A percentile compares a stretch with the other conserved stretches of the same genome.
phyloP scores from a whole-genome alignment of 2,113 vertebrate genomes.

The Neofelis nebulosa region DNA sequence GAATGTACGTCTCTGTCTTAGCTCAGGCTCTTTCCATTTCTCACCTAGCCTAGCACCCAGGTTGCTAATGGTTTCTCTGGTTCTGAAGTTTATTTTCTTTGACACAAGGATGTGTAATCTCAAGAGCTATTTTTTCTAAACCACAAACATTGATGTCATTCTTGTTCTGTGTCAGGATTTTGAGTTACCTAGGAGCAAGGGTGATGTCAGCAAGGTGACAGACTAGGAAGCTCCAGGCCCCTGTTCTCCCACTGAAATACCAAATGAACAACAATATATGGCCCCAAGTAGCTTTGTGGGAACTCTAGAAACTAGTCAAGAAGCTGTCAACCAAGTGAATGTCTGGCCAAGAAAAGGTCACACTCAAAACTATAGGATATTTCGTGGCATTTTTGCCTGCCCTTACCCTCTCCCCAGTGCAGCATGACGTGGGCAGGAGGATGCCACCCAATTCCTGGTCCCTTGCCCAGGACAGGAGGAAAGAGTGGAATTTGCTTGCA shows the following conservation, averaged over 20 bases:
- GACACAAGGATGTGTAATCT: not conserved
- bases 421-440: not conserved
- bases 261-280: slow-evolving; percentile 3
- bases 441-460: not conserved
- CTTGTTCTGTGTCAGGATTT: not conserved
- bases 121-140: not conserved
- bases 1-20: not conserved
- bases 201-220: not conserved
- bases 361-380: not conserved
- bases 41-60: not conserved
- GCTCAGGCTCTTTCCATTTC: not conserved
- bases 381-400: not conserved
- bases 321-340: not conserved
- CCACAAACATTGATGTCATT: not conserved
- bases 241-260: not conserved
- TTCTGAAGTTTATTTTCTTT: not conserved
- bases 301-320: not conserved
- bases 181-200: not conserved
- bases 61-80: not conserved
- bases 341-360: not conserved
- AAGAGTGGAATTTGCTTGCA: not conserved
- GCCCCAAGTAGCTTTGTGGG: not conserved
- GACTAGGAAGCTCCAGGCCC: not conserved
- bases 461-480: not conserved
- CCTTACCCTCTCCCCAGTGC: not conserved